A percentile compares a stretch with the other conserved stretches of the same genome.
phyloP scores from a whole-genome alignment of 2,797 vertebrate species.

The Agapornis canus region DNA sequence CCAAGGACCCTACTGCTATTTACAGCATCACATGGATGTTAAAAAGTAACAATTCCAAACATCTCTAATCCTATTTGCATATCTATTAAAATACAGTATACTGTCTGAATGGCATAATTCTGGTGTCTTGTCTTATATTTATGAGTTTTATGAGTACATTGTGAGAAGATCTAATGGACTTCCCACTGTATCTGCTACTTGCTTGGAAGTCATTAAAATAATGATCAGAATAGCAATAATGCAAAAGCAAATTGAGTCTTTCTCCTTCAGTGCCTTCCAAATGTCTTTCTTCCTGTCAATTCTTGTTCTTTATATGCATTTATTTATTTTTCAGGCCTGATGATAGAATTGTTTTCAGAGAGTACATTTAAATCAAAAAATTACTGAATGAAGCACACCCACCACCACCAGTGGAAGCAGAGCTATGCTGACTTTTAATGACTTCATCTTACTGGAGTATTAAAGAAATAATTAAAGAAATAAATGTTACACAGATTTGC shows the following conservation, averaged over 20 bases:
- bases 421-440: background rate
- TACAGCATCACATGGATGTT: slow-evolving; percentile 14
- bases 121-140: slow-evolving; percentile 24
- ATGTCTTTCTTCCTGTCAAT: background rate
- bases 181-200: slow-evolving; percentile 26
- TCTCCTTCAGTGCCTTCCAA: slow-evolving; percentile 30
- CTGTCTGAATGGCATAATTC: background rate
- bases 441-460: background rate
- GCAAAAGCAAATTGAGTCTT: slow-evolving; percentile 15
- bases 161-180: background rate
- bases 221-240: slow-evolving; percentile 9
- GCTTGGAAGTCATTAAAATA: slow-evolving; percentile 26
- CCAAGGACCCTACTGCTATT: background rate
- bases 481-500: background rate
- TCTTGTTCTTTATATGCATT: background rate
- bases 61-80: slow-evolving; percentile 13
- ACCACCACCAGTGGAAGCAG: background rate
- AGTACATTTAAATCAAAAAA: background rate
- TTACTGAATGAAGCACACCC: background rate
- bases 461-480: background rate
- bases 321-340: slow-evolving; percentile 7
- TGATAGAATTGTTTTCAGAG: background rate
- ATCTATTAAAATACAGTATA: slow-evolving; percentile 13
- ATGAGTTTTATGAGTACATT: slow-evolving; percentile 28
- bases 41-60: slow-evolving; percentile 19